Conservation (phyloP, 2,797 vertebrate genomes). For the Arrhamphus sclerolepis region DNA sequence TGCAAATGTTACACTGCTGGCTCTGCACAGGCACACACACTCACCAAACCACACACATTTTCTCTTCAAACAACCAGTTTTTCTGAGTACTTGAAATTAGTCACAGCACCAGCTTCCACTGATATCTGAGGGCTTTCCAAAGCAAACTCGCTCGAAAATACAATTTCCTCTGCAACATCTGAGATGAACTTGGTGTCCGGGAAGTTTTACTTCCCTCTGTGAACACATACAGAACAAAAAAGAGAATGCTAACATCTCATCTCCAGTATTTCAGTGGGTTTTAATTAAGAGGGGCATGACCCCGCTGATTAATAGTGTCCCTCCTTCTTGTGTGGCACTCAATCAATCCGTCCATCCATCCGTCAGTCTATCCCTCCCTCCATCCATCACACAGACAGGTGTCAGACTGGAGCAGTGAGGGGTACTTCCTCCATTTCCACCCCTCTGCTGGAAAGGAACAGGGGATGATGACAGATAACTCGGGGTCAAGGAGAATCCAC, state of each 20-base stretch:
- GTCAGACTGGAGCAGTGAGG: conserved; percentile 63
- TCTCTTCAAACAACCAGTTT: conserved; percentile 47
- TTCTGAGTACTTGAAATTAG: conserved; percentile 50
- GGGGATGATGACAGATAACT: conserved; percentile 75
- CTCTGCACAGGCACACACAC: conserved; percentile 43
- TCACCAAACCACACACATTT: conserved; percentile 43
- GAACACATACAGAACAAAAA: conserved; percentile 34
- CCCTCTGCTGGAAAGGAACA: conserved; percentile 62
- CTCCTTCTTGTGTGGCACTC: conserved; percentile 55
- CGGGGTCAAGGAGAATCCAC: conserved; percentile 67
- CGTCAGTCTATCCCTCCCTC: conserved; percentile 57
- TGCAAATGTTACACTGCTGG: conserved; percentile 72
- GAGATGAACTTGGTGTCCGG: conserved; percentile 5
- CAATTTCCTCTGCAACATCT: not conserved
- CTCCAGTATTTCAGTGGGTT: conserved; percentile 34
- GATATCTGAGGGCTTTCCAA: conserved; percentile 31
- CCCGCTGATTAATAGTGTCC: conserved; percentile 65
- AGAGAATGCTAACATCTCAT: conserved; percentile 40
- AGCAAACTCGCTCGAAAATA: not conserved
- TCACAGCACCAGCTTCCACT: conserved; percentile 29
- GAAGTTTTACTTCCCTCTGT: not conserved
- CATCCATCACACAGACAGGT: conserved; percentile 71
- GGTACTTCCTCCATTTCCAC: conserved; percentile 68
- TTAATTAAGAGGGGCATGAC: conserved; percentile 73
- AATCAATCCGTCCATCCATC: conserved; percentile 65